Base-by-base conservation (phyloP, 2,797 vertebrate genomes). In the Clarias fuscus region DNA sequence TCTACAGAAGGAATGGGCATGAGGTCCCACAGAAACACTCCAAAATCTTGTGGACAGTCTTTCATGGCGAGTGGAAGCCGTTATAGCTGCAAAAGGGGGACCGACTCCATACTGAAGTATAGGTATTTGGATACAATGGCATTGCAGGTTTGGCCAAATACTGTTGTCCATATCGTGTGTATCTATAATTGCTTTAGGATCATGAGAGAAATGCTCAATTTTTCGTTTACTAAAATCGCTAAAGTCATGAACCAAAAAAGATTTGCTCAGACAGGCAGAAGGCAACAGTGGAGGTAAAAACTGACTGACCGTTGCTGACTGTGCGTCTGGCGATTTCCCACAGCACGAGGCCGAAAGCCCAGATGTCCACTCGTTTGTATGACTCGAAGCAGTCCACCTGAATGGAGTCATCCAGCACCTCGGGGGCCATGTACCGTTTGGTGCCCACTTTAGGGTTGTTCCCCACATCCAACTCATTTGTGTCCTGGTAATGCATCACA, bases 401-500 rank as follows among this genome's bases (percentile, higher is more conserved):
- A 92, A 99, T 99, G 1, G 95, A 97, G 91, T 99, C 98, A 14
- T 99, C 98, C 10, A 99, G 90, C 56, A 99, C 97, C 80, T 99
- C 98, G 0, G 98, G 98, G 2, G 98, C 98, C 98, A 99, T 99
- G 95, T 99, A 99, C 85, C 98, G 97, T 86, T 99, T 99, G 83
- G 98, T 99, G 62, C 98, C 98, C 86, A 99, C 98, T 0, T 99
- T 98, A 7, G 98, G 98, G 70, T 99, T 99, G 94, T 98, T 99
- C 15, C 98, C 98, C 90, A 99, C 97, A 0, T 99, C 98, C 75
- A 99, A 77, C 92, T 98, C 97, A 18, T 99, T 99, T 13, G 98
- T 99, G 94, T 98, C 97, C 91, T 99, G 98, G 86, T 98, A 99
- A 94, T 99, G 98, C 96, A 99, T 99, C 4, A 99, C 98, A 0